Evolutionary conservation across 2,797 vertebrate species (phyloP).

Genomic region (Xerus rutilus): DNA sequence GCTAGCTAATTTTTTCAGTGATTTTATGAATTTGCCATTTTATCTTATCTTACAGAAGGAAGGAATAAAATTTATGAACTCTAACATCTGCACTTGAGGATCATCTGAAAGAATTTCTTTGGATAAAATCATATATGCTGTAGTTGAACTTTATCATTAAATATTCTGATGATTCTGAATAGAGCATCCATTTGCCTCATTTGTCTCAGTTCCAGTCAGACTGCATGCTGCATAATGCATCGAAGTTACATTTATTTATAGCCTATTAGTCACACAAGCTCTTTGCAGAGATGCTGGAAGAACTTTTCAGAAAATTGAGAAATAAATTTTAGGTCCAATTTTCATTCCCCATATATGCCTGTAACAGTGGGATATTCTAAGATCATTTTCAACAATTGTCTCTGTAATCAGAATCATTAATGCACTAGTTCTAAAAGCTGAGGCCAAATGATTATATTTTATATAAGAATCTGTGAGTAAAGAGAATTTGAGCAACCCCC

Average conservation of each 20-base stretch:
- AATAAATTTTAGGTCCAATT: conserved; percentile 72
- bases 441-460: conserved; percentile 32
- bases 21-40: conserved; percentile 51
- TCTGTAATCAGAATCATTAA: conserved; percentile 6
- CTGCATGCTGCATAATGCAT: conserved; percentile 68
- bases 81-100: background rate
- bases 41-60: background rate
- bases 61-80: conserved; percentile 36
- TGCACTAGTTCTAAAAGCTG: conserved; percentile 6
- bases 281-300: conserved; percentile 54
- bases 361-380: conserved; percentile 56
- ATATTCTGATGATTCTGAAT: conserved; percentile 70
- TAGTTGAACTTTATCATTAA: conserved; percentile 55
- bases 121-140: background rate
- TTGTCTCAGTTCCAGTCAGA: conserved; percentile 74
- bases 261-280: conserved; percentile 74
- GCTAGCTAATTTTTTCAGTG: background rate
- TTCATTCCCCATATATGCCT: conserved; percentile 38
- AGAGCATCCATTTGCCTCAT: conserved; percentile 67
- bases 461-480: conserved; percentile 31
- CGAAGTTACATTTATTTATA: conserved; percentile 81
- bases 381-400: conserved; percentile 59
- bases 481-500: background rate
- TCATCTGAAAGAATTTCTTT: conserved; percentile 56
- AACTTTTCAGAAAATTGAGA: conserved; percentile 69